Conservation (phyloP, 2,113 vertebrate genomes). For the Thalassarche chlororhynchos region DNA sequence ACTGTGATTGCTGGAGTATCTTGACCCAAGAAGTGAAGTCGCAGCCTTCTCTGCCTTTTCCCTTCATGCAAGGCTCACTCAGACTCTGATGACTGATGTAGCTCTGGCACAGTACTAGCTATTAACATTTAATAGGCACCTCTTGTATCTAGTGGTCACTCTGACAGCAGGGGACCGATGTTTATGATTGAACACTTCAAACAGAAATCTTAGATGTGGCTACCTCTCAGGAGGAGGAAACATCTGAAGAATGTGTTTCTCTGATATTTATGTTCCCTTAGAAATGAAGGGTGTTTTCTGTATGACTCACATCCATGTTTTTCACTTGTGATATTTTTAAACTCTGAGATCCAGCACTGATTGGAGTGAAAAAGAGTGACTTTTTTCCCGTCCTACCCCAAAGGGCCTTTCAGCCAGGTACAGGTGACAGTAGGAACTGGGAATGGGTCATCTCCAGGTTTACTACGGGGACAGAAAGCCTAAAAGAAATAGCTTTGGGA, state of each 20-base stretch:
- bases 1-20: neutral
- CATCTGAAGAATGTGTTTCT: constrained; percentile 41
- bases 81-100: neutral
- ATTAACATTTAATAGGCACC: neutral
- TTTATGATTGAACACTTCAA: constrained; percentile 19
- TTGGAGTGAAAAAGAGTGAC: neutral
- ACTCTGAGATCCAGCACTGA: constrained; percentile 30
- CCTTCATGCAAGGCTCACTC: neutral
- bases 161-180: neutral
- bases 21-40: neutral
- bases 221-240: constrained; percentile 30
- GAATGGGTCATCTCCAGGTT: neutral
- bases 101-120: neutral
- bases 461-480: neutral
- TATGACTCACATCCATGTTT: constrained; percentile 65
- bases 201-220: neutral
- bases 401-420: neutral
- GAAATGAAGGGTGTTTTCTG: constrained; percentile 52
- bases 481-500: neutral
- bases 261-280: constrained; percentile 25
- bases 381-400: neutral
- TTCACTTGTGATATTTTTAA: constrained; percentile 72
- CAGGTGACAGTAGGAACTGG: neutral
- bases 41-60: neutral
- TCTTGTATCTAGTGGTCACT: neutral